These are phyloP conservation scores for Mus minutoides DNA, from an alignment of 2,797 vertebrate species.

Conservation along the genomic window DNA sequence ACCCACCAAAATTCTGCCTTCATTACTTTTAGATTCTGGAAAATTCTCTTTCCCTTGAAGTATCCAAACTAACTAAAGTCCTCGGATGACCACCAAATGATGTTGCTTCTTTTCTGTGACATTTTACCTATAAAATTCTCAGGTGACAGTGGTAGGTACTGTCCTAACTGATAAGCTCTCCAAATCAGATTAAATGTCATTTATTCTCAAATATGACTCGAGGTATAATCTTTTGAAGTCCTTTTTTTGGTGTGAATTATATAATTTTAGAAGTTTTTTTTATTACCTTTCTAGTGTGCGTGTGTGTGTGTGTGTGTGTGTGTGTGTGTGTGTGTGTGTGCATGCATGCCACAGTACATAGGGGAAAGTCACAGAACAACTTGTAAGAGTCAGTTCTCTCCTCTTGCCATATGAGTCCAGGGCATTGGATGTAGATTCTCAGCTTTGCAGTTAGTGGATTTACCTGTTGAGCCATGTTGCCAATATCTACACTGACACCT, in stretches of 20 bases:
- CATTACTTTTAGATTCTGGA: slow-evolving; percentile 4
- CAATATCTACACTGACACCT: neutral
- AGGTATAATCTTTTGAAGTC: slow-evolving; percentile 2
- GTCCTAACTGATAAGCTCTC: slow-evolving; percentile 1
- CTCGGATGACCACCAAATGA: neutral
- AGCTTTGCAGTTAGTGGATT: neutral
- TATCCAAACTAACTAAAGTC: neutral
- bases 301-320: too few relatives aligned
- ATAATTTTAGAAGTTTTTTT: neutral
- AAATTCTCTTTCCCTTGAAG: slow-evolving; percentile 29
- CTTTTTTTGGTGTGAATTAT: neutral
- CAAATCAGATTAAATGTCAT: slow-evolving; percentile 33
- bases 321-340: neutral
- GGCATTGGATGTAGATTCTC: neutral
- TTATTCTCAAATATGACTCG: slow-evolving; percentile 47
- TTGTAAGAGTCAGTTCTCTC: neutral
- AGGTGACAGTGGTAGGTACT: neutral
- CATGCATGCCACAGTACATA: too few relatives aligned
- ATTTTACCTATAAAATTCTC: neutral
- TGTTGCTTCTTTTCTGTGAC: neutral
- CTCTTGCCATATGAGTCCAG: too few relatives aligned
- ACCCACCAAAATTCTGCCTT: neutral
- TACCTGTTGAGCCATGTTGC: neutral
- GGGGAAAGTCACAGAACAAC: neutral
- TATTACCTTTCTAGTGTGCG: neutral